These are phyloP conservation scores for Halocaridina rubra DNA, from an alignment of 2,888 invertebrate species.

Conservation along the genomic window DNA sequence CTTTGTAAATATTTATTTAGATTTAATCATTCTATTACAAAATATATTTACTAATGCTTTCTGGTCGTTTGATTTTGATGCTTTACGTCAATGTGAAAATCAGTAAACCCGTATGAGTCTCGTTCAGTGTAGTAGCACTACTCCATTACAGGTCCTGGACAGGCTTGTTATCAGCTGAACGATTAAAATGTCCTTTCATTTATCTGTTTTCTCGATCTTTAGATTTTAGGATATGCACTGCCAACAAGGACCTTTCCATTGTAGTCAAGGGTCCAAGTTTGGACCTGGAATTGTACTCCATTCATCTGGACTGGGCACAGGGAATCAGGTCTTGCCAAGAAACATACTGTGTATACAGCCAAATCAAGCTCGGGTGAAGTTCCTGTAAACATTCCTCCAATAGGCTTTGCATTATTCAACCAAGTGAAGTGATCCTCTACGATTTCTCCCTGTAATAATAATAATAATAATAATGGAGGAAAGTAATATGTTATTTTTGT, in stretches of 20 bases:
- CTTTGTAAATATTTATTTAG: no score
- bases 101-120: no score
- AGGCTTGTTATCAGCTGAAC: no score
- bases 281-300: constrained; percentile 78
- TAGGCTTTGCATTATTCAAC: constrained; percentile 80
- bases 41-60: no score
- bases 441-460: constrained; percentile 9
- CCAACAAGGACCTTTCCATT: constrained; percentile 83
- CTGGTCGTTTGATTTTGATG: no score
- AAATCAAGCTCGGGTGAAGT: constrained; percentile 93
- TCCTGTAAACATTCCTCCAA: constrained; percentile 82
- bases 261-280: constrained; percentile 80
- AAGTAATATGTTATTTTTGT: no score
- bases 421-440: constrained; percentile 70
- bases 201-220: not conserved
- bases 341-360: constrained; percentile 90
- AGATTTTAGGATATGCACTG: constrained; percentile 77
- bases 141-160: no score
- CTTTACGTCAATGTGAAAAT: no score
- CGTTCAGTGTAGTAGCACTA: no score
- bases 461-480: not conserved
- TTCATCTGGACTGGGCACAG: constrained; percentile 81
- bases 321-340: constrained; percentile 79
- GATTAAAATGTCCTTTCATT: no score
- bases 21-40: no score